Evolutionary conservation across 2,113 vertebrate genomes (phyloP), one percentile per base, ranked within the genome.

Genomic region (Crocuta crocuta): DNA sequence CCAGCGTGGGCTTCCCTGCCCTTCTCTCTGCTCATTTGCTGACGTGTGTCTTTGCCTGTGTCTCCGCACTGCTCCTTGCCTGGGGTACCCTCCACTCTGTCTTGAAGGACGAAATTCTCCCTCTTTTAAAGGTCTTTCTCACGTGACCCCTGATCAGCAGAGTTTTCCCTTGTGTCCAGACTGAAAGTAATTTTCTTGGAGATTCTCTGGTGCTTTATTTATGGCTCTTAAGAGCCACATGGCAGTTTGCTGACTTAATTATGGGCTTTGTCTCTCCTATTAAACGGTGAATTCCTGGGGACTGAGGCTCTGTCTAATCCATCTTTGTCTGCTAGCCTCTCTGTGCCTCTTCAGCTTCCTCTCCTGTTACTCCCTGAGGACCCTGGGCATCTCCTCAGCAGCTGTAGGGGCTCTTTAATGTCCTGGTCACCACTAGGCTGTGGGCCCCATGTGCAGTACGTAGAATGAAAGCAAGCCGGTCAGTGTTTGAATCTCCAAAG

Each of bases 21-120:
- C 73, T 48, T 39, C 13, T 1, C 58, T n/a, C 17, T 1, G 1
- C 55, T 31, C 45, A 2, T 0, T 0, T 5, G 61, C 31, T 1
- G 4, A 0, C 0, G 10, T 21, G 63, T 19, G 31, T 24, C 28
- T 83, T 2, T 23, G 31, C 31, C 21, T 39, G 4, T 28, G 26
- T 24, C 19, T 61, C 39, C 4, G 10, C 0, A 1, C 6, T 7
- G 0, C 2, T 53, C 17, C 35, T 58, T n/a, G 19, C 45, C 4
- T 0, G 4, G 48, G 43, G 39, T 31, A 6, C 39, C 45, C 53
- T 53, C 1, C 16, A 2, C 23, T 23, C 7, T 12, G 0, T 55
- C 65, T 43, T 15, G 43, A 35, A 66, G n/a, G 21, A 13, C 23
- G 53, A 8, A 73, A 8, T 33, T 15, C 33, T 31, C 33, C 15